Evolutionary conservation across 1,140 invertebrate genomes (phyloP), one percentile per base, ranked within the genome.

Genomic region (Philopotamus ludificatus): DNA sequence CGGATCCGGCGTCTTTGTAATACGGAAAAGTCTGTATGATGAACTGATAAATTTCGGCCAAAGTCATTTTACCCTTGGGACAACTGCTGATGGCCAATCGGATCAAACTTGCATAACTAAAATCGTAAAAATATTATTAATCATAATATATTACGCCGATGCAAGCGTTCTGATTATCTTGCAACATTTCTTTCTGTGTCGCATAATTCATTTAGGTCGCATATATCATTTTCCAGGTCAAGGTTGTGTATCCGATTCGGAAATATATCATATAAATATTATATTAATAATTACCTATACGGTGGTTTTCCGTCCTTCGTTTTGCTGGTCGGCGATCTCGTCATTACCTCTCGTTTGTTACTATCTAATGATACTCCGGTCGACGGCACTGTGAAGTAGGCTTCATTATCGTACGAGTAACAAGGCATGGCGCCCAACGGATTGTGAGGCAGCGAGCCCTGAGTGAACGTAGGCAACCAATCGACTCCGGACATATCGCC

Each of bases 11-110:
- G 70, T 86, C 84, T 74, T 84, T 83, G 73, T 88, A 89, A 72
- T 87, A 90, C 59, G 86, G 83, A 74, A 89, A 90, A 68, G 88
- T 87, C 63, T 89, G 87, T 49, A 85, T 86, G 51, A 90, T 89
- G 81, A 88, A 90, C 73, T 86, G 86, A 72, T 90, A 90, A 51
- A 90, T 90, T 73, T 87, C 85, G 47, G 87, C 87, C 15, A 90
- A 76, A 1, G 88, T 90, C 83, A 90, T 89, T 76, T 89, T 89
- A 57, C 85, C 84, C 69, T 86, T 86, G 50, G 81, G 76, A 15
- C 85, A 85, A 77, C 86, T 89, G 74, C 85, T 89, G 67, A 90
- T 89, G 8, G 88, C 88, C 71, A 88, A 79, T 65, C 85, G 81
- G 65, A 90, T 89, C 72, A 90, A 81, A 70, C 85, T 88, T 39